Evolutionary conservation across 1,140 invertebrate species (phyloP), one percentile per base, ranked within the genome.

Genomic region (Bilobella aurantiaca): DNA sequence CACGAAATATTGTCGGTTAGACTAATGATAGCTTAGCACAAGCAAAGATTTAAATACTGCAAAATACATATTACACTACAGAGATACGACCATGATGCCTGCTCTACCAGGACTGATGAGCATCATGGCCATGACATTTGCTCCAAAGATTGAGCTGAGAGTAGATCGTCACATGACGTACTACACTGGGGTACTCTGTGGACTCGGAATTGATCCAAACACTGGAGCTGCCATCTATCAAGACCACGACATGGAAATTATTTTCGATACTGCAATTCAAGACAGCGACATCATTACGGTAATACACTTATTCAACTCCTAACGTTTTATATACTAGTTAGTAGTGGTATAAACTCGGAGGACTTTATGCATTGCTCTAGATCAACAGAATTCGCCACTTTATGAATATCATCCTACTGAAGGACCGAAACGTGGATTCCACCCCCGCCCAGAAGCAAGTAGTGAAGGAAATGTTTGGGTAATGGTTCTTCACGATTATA

Each of bases 71-170:
- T n/a, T n/a, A 1, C 30, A 16, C 14, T 57, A 5, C 29, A 72
- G 71, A 0, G 83, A 89, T 68, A 95, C 92, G 1, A 93, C 90
- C 0, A 73, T 96, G 0, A 87, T 96, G 88, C 93, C 93, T 0
- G 87, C 87, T 71, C 84, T 93, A 53, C 84, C 84, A 29, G 92
- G 92, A 0, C 79, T 96, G 12, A 84, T 86, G 0, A 79, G 86
- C 18, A 73, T 96, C 0, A 79, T 94, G 59, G 76, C 83, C 1
- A 74, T 96, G 25, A 78, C 94, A 0, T 96, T 96, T 77, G 82
- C 88, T 28, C 92, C 91, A 0, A 79, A 77, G 66, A 84, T 87
- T 73, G 89, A 94, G 79, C 74, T 94, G 1, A 80, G 81, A 64
- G 74, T 75, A 16, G 85, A 87, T 72, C 46, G 25, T 5, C 61